These are phyloP conservation scores for Premnoplex brunnescens DNA, from an alignment of 2,797 vertebrate genomes.

Conservation along the genomic window DNA sequence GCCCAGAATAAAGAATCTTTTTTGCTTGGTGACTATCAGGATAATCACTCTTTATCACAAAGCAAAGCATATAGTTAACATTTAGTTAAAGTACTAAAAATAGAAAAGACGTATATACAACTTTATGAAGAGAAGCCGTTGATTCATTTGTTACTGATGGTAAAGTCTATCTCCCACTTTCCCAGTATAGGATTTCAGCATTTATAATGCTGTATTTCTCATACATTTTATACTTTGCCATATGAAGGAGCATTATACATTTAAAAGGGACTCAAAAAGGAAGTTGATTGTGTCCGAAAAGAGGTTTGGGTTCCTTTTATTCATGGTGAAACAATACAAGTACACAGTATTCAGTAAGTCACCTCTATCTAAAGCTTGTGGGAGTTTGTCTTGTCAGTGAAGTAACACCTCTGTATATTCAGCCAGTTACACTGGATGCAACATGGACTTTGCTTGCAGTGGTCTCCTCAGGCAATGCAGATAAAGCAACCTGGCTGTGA, in stretches of 20 bases:
- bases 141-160: not conserved
- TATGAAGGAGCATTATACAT: not conserved
- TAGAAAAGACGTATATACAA: not conserved
- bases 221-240: not conserved
- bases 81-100: not conserved
- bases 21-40: not conserved
- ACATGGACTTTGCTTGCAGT: not conserved
- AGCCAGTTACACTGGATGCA: not conserved
- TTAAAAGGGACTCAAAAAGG: not conserved
- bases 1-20: not conserved
- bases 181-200: not conserved
- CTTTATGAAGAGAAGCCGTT: not conserved
- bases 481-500: not conserved
- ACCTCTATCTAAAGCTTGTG: not conserved
- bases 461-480: not conserved
- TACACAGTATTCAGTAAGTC: not conserved
- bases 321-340: not conserved
- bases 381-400: not conserved
- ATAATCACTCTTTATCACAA: not conserved
- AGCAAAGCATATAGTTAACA: not conserved
- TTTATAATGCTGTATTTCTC: not conserved
- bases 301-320: not conserved
- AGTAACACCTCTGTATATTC: not conserved
- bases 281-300: not conserved
- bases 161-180: not conserved